Base-by-base conservation (phyloP, 2,888 invertebrate genomes). In the Cephus runcator region DNA sequence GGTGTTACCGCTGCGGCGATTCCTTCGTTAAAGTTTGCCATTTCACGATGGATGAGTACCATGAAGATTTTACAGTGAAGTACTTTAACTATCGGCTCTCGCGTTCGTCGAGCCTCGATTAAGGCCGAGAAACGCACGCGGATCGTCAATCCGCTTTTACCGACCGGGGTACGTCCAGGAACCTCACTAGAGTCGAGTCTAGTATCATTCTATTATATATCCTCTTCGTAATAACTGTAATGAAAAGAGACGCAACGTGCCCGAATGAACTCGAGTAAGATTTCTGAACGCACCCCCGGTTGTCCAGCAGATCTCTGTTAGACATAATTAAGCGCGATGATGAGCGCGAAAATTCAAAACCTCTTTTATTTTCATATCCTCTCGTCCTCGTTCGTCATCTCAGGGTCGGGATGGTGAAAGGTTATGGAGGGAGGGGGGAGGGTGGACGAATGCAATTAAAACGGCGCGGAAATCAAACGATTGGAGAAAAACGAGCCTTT, bases 401-500 rank as follows among this genome's bases (percentile, higher is more conserved):
- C 23, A 56, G 6, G 23, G 56, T 56, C 56, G 56, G 23, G 23
- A 56, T 56, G 9, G 23, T 56, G 23, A 15, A 56, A 56, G 56
- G 56, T 56, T 56, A 9, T 15, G 56, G 56, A 23, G 1, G 15
- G 40, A 4, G 6, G 40, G 15, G 15, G 56, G 23, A 9, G 23
- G 23, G 23, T 23, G 56, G 56, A 23, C 56, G 56, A 56, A 23
- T 9, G 23, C 56, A 23, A 56, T 56, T 56, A 15, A 56, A 56
- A 56, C 56, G 56, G 56, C 56, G 56, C 23, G 56, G 6, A 77
- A 75, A 75, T 71, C 33, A 34, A 69, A 30, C 34, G 68, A 77
- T 34, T 71, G 35, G 34, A 71, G 69, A 68, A 34, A 56, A 76
- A 73, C 79, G 76, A 75, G 78, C 73, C 76, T 73, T 79, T 80